Base-by-base conservation (phyloP, 1,140 invertebrate species). In the Tachypleus tridentatus region DNA sequence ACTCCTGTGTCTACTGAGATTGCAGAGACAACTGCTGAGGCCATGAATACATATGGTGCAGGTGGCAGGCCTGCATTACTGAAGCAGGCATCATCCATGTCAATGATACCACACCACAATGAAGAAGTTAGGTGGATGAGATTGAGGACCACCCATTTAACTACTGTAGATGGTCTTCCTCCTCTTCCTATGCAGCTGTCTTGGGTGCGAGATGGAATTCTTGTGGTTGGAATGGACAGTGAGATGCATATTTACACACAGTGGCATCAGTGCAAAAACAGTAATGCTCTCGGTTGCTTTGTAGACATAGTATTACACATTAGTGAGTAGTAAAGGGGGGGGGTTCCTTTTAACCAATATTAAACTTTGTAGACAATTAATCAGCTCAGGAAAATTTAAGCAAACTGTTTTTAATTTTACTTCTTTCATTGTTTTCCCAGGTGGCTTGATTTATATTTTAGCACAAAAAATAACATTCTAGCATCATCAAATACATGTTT, bases 161-260 rank as follows among this genome's bases (percentile, higher is more conserved):
- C 87, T 63, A 97, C 96, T 0, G 96, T 93, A 0, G 97, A 99
- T 76, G 93, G 94, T 0, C 76, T 99, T 56, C 91, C 93, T 51
- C 93, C 97, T 0, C 76, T 99, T 10, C 97, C 97, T 0, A 98
- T 98, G 88, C 93, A 97, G 75, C 90, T 98, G 68, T 96, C 92
- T 0, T 99, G 97, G 97, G 95, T 98, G 1, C 82, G 96, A 51
- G 94, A 97, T 73, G 97, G 97, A 4, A 94, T 99, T 68, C 79
- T 99, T 4, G 92, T 99, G 0, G 93, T 98, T 4, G 97, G 95
- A 48, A 98, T 99, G 94, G 93, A 98, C 74, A 98, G 94, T 51
- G 97, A 99, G 77, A 98, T 99, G 93, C 93, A 98, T 72, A 93
- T 98, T 0, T 99, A 98, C 75, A 96, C 93, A 0, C 97, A 99